phyloP scores from a whole-genome alignment of 2,888 invertebrate genomes.

The Agonopterix arenella region DNA sequence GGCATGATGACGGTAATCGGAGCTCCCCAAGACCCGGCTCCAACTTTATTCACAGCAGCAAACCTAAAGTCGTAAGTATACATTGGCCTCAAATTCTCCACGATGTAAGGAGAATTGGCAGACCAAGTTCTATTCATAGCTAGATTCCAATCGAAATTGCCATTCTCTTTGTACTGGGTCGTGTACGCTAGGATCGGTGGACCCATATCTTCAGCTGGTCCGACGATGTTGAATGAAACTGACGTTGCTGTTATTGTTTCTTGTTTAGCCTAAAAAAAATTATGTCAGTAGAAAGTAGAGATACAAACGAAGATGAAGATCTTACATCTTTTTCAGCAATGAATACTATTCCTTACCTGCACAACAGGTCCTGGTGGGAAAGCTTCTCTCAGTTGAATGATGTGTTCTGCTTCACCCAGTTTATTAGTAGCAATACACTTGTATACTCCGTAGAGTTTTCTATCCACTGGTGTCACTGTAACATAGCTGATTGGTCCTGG shows the following conservation, averaged over 20 bases:
- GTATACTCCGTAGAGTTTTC: conserved; percentile 83
- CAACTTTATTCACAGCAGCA: conserved; percentile 90
- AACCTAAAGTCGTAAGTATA: conserved; percentile 89
- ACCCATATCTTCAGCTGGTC: conserved; percentile 85
- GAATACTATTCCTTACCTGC: conserved; percentile 41
- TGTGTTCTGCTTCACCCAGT: conserved; percentile 81
- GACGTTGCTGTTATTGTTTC: conserved; percentile 89
- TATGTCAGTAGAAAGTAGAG: neutral
- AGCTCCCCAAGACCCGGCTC: conserved; percentile 85
- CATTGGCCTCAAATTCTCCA: conserved; percentile 87
- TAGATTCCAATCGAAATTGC: conserved; percentile 81
- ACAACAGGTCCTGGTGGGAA: conserved; percentile 80
- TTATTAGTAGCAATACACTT: conserved; percentile 89
- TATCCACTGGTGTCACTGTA: conserved; percentile 81
- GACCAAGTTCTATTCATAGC: conserved; percentile 87
- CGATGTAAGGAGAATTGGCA: conserved; percentile 85
- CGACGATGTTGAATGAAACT: conserved; percentile 86
- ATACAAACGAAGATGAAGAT: neutral
- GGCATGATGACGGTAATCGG: conserved; percentile 83
- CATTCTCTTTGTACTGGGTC: conserved; percentile 85
- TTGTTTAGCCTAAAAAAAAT: conserved; percentile 75
- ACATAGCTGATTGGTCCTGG: conserved; percentile 85
- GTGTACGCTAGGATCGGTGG: conserved; percentile 84
- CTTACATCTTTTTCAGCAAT: neutral
- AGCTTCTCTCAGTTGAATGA: conserved; percentile 86